Evolutionary conservation across 2,797 vertebrate genomes (phyloP), one percentile per base, ranked within the genome.

Genomic region (Lates japonicus): DNA sequence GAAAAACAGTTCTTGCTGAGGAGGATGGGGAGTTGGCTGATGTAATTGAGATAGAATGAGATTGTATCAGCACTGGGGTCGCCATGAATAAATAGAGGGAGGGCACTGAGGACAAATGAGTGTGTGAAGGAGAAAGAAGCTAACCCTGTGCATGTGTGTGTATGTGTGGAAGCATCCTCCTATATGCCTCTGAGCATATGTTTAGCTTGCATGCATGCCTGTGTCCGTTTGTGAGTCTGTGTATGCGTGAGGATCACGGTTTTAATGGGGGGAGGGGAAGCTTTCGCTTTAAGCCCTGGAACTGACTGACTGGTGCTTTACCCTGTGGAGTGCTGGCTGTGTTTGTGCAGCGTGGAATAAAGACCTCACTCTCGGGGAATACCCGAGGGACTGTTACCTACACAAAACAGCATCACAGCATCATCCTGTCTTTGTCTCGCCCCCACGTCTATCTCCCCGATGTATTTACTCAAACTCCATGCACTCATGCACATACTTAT

Each of bases 21-120:
- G 85, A 86, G 86, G 83, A 88, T 59, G 69, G 84, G 86, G 90
- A 89, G 88, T 93, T 90, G 81, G 91, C 87, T 93, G 93, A 93
- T 94, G 94, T 92, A 93, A 95, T 92, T 94, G 93, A 95, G 94
- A 94, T 93, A 92, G 93, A 93, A 94, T 90, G 89, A 94, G 93
- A 95, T 94, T 79, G 85, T 93, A 94, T 94, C 95, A 91, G 90
- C 86, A 58, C 82, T 78, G 90, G 88, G 91, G 90, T 92, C 74
- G 76, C 85, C 88, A 88, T 92, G 90, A 90, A 94, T 94, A 95
- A 95, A 94, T 89, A 92, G 54, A 86, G 83, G 85, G 92, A 92
- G 91, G 87, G 88, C 90, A 92, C 80, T 80, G 83, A 94, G 91
- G 87, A 89, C 80, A 85, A 86, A 55, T 70, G 87, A 79, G 80